Conservation (phyloP, 1,140 invertebrate genomes). For the Gryon sp. region DNA sequence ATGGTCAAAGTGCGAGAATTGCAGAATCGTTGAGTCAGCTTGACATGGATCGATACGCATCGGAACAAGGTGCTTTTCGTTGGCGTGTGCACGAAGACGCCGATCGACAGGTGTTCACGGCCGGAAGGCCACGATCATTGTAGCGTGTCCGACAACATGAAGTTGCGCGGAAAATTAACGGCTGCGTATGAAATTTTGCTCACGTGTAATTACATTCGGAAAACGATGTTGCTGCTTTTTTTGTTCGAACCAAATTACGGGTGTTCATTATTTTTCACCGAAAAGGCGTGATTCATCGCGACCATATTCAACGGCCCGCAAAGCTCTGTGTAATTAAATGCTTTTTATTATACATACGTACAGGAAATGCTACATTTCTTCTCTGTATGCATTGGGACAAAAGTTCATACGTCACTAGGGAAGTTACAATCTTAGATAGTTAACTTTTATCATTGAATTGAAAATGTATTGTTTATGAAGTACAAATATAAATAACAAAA, state of each 20-base stretch:
- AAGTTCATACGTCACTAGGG: no score
- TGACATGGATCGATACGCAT: slow-evolving; percentile 71
- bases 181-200: slow-evolving; percentile 56
- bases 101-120: slow-evolving; percentile 66
- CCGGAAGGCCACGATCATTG: slow-evolving; percentile 64
- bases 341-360: no score
- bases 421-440: no score
- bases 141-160: slow-evolving; percentile 59
- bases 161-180: slow-evolving; percentile 64
- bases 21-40: slow-evolving; percentile 61
- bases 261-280: not conserved
- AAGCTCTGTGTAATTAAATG: slow-evolving; percentile 12
- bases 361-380: no score
- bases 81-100: slow-evolving; percentile 63
- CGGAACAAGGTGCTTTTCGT: slow-evolving; percentile 66
- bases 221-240: slow-evolving; percentile 2
- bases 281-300: slow-evolving; percentile 9
- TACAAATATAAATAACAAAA: no score
- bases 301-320: no score
- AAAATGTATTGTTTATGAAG: no score
- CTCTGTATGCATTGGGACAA: no score
- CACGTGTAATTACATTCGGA: slow-evolving; percentile 39
- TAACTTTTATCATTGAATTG: no score
- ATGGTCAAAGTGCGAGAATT: not conserved
- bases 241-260: not conserved